Conservation (phyloP, 2,113 vertebrate genomes). For the Lepus americanus region DNA sequence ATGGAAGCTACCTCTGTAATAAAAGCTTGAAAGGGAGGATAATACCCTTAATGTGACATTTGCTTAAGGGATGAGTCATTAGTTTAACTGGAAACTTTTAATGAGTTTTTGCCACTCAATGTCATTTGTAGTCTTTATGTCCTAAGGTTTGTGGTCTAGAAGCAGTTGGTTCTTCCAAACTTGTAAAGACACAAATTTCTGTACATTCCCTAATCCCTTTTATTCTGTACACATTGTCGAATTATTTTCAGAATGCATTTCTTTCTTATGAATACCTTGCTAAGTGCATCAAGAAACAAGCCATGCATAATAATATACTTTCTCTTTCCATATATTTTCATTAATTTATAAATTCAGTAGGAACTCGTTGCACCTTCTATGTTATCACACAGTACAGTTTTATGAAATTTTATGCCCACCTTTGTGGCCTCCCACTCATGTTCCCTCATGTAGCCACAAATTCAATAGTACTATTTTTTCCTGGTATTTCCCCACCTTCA, state of each 20-base stretch:
- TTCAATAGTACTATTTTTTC: background rate
- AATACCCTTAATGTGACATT: background rate
- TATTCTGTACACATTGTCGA: background rate
- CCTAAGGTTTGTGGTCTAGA: background rate
- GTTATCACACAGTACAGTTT: background rate
- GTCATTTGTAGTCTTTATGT: constrained; percentile 5
- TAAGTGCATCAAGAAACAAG: background rate
- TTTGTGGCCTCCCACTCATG: background rate
- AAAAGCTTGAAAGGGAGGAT: constrained; percentile 37
- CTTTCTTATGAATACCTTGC: background rate
- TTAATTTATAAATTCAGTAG: background rate
- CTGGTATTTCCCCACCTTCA: background rate
- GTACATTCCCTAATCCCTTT: constrained; percentile 11
- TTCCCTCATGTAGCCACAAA: background rate
- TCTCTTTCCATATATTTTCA: background rate
- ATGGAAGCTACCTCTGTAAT: constrained; percentile 17
- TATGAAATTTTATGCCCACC: background rate
- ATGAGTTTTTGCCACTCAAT: background rate
- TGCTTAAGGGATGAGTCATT: background rate
- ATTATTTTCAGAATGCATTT: background rate
- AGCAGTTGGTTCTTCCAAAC: background rate
- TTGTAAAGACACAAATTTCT: background rate
- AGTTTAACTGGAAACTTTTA: background rate
- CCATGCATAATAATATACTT: background rate
- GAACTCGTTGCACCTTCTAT: background rate